phyloP scores from a whole-genome alignment of 2,888 invertebrate species.

The Spilosoma lubricipeda region DNA sequence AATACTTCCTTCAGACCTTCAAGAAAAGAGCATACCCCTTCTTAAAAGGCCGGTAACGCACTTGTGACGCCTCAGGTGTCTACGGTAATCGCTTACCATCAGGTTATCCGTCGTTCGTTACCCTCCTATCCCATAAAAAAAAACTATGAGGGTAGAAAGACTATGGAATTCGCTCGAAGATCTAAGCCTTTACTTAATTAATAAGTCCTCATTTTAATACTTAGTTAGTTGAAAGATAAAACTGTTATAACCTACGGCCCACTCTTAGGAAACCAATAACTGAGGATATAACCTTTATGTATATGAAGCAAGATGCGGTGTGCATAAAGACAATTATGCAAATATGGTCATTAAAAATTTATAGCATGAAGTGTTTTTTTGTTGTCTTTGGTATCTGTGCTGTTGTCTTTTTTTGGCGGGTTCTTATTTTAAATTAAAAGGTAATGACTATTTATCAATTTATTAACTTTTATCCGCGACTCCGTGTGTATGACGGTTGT shows the following conservation, averaged over 20 bases:
- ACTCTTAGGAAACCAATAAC: not conserved
- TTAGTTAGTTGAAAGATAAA: not conserved
- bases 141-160: not conserved
- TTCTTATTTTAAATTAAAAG: not conserved
- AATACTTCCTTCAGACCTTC: too few species aligned
- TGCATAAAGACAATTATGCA: constrained; percentile 3
- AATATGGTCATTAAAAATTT: not conserved
- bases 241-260: not conserved
- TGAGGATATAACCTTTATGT: not conserved
- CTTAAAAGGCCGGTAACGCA: too few species aligned
- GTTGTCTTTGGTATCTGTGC: not conserved
- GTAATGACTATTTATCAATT: not conserved
- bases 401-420: not conserved
- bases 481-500: too few species aligned
- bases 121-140: too few species aligned
- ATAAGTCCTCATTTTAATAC: not conserved
- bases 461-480: not conserved
- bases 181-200: not conserved
- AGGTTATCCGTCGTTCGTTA: too few species aligned
- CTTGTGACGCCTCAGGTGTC: too few species aligned
- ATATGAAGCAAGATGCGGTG: not conserved
- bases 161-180: not conserved
- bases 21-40: too few species aligned
- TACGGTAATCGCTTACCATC: too few species aligned
- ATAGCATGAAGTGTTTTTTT: not conserved